A percentile compares a stretch with the other conserved stretches of the same genome.
Evolutionary conservation across 2,797 vertebrate genomes (phyloP).

Genomic region (Ammospiza maritima): DNA sequence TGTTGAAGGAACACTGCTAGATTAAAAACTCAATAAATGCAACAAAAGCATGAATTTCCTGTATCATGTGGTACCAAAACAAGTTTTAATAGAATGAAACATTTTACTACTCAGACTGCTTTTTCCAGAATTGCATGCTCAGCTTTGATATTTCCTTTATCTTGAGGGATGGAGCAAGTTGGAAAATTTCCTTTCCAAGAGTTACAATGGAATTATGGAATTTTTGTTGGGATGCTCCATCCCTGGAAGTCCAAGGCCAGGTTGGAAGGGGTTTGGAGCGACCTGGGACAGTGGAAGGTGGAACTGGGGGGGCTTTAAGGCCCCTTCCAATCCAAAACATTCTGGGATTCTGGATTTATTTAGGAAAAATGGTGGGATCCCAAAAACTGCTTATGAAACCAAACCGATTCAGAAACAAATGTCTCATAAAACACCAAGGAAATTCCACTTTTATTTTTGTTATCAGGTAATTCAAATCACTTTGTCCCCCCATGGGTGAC

Average conservation of each 20-base stretch:
- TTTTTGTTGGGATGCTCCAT: not conserved
- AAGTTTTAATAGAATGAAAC: not conserved
- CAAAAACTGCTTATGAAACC: not conserved
- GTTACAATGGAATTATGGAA: not conserved
- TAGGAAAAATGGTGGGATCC: not conserved
- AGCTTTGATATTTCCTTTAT: not conserved
- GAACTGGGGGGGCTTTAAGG: not conserved
- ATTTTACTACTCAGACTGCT: not conserved
- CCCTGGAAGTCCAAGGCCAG: not conserved
- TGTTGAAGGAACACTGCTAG: not conserved
- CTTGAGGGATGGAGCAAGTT: not conserved
- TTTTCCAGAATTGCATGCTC: not conserved
- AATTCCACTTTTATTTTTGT: not conserved
- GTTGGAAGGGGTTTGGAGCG: accelerated
- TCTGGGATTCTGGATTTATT: not conserved
- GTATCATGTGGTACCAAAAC: not conserved
- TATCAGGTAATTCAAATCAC: not conserved
- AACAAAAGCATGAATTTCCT: not conserved
- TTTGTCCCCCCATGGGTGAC: not conserved
- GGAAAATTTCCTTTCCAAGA: not conserved
- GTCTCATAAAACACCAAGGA: not conserved
- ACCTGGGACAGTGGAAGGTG: not conserved
- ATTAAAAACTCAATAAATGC: not conserved
- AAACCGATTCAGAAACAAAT: not conserved
- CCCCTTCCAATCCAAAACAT: not conserved